A percentile compares a stretch with the other conserved stretches of the same genome.
Conservation (phyloP, 53 echinoderm and acorn worm species). For the Henricia sp. region DNA sequence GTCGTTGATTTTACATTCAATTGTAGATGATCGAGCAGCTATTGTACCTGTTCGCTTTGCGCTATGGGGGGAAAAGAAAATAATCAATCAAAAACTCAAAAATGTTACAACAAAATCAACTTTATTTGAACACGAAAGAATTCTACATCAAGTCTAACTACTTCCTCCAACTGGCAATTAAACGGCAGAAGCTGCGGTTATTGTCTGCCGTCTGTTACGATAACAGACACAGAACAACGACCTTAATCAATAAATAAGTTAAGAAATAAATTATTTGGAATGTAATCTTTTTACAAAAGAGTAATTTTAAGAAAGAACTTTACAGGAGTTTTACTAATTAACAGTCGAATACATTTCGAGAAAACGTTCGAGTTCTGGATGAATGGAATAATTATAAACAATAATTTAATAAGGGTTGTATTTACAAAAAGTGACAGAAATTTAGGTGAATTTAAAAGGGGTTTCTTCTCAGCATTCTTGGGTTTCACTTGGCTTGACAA, state of each 20-base stretch:
- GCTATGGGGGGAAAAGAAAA: too few species aligned
- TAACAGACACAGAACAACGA: constrained; percentile 2
- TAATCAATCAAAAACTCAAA: not conserved
- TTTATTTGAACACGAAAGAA: constrained; percentile 22
- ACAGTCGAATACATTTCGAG: too few species aligned
- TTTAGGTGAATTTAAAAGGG: too few species aligned
- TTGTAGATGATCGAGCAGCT: too few species aligned
- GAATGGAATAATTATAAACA: too few species aligned
- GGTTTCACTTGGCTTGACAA: too few species aligned
- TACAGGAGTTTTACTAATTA: not conserved
- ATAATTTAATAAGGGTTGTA: too few species aligned
- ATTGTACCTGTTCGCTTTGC: too few species aligned
- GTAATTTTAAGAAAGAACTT: not conserved
- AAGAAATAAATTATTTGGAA: not conserved
- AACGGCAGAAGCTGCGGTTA: constrained; percentile 17
- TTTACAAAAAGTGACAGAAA: too few species aligned
- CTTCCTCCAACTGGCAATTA: constrained; percentile 44
- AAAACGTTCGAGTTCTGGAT: too few species aligned
- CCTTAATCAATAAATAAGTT: constrained; percentile 7
- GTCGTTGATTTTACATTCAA: too few species aligned
- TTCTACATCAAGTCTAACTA: not conserved
- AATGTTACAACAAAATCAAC: not conserved
- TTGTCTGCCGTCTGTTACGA: not conserved
- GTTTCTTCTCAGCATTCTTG: too few species aligned
- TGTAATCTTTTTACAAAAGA: not conserved